Conservation (phyloP, 1,140 invertebrate species). For the Epicauta chinensis region DNA sequence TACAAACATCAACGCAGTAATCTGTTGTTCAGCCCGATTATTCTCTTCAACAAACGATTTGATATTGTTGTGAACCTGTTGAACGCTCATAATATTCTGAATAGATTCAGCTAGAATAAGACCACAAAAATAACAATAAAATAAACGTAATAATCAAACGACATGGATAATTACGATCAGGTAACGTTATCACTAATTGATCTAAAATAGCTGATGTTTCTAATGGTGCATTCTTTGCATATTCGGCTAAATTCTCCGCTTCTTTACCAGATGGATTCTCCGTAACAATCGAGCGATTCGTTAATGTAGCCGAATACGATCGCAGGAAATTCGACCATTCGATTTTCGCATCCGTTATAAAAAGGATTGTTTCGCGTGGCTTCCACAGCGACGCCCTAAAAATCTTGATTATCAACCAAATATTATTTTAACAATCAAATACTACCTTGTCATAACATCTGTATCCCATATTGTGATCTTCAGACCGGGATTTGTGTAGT, state of each 20-base stretch:
- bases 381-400: conserved; percentile 40
- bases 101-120: conserved; percentile 39
- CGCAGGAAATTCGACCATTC: conserved; percentile 43
- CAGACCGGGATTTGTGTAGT: conserved; percentile 46
- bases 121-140: too few species aligned
- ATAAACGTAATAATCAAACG: too few species aligned
- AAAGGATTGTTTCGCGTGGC: conserved; percentile 46
- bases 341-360: conserved; percentile 47
- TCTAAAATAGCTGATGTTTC: conserved; percentile 32
- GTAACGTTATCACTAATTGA: conserved; percentile 27
- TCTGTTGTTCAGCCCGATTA: conserved; percentile 36
- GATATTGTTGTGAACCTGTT: conserved; percentile 44
- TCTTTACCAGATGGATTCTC: conserved; percentile 49
- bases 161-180: conserved; percentile 30
- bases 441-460: conserved; percentile 46
- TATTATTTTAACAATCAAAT: not conserved
- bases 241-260: conserved; percentile 44
- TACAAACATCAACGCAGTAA: conserved; percentile 46
- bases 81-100: conserved; percentile 45
- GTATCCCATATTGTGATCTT: conserved; percentile 47
- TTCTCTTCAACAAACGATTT: conserved; percentile 21
- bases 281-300: conserved; percentile 45
- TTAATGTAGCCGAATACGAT: conserved; percentile 36
- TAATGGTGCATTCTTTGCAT: conserved; percentile 37
- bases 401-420: not conserved